Conservation (phyloP, 2,797 vertebrate species). For the Artibeus lituratus region DNA sequence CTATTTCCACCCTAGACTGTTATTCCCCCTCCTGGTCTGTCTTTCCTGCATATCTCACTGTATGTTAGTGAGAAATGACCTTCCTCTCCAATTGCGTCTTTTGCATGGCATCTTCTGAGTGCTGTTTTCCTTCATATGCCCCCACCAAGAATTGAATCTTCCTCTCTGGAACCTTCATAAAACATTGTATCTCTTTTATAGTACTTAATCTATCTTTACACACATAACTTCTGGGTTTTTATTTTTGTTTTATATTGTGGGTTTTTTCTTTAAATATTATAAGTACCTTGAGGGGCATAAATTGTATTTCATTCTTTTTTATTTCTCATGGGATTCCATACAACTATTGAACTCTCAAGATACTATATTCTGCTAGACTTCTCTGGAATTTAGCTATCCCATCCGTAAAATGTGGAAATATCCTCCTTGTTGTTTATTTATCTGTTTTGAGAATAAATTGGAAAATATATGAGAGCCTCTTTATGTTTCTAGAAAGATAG, state of each 20-base stretch:
- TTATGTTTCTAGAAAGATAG: slow-evolving; percentile 14
- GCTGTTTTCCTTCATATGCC: background rate
- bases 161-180: background rate
- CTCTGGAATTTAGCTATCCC: slow-evolving; percentile 17
- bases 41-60: background rate
- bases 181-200: background rate
- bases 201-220: background rate
- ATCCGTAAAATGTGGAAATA: background rate
- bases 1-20: background rate
- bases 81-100: background rate
- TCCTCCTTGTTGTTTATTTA: background rate
- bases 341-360: background rate
- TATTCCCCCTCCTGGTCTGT: background rate
- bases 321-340: background rate
- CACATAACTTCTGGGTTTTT: background rate
- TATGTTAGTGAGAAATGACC: background rate
- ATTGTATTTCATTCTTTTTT: slow-evolving; percentile 11
- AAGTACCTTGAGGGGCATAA: background rate
- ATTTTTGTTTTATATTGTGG: background rate
- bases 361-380: background rate
- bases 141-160: background rate
- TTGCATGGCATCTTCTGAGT: background rate
- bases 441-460: slow-evolving; percentile 13
- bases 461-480: background rate
- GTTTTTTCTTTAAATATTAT: slow-evolving; percentile 36